Evolutionary conservation across 2,113 vertebrate species (phyloP).

Genomic region (Pleuronectes platessa): DNA sequence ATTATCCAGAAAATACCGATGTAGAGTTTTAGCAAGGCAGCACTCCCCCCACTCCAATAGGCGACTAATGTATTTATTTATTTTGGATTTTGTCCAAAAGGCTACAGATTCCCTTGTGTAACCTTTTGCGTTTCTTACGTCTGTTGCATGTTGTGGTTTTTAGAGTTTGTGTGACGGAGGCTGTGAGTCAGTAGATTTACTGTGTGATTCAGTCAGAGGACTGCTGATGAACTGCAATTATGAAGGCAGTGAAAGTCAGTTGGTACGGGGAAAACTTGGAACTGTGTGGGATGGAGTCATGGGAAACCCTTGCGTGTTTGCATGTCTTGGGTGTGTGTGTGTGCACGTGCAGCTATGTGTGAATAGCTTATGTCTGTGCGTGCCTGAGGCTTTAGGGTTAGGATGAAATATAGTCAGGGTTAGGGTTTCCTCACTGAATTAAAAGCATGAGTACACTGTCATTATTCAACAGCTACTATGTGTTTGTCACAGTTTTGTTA

Average conservation of each 20-base stretch:
- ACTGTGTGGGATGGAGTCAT: conserved; percentile 25
- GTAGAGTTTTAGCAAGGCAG: background rate
- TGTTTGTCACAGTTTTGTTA: background rate
- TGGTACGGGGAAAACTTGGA: conserved; percentile 17
- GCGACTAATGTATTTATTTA: conserved; percentile 8
- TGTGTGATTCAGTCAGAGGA: conserved; percentile 47
- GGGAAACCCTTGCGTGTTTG: conserved; percentile 38
- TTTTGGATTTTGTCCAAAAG: conserved; percentile 1
- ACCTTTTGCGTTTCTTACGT: background rate
- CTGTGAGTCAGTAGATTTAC: conserved; percentile 61
- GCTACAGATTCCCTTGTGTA: background rate
- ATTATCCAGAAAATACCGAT: background rate
- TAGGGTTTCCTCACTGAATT: background rate
- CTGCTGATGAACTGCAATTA: conserved; percentile 37
- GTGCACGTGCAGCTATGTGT: conserved; percentile 3
- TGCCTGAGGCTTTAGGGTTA: background rate
- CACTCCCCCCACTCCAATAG: background rate
- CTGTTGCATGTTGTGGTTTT: conserved; percentile 43
- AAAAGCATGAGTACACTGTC: background rate
- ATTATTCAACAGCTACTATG: background rate
- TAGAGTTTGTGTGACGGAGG: conserved; percentile 42
- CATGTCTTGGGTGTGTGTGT: background rate
- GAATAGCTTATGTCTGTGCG: background rate
- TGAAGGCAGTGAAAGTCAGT: conserved; percentile 51
- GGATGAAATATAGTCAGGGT: background rate